Base-by-base conservation (phyloP, 2,888 invertebrate genomes). In the Abscondita cerata region DNA sequence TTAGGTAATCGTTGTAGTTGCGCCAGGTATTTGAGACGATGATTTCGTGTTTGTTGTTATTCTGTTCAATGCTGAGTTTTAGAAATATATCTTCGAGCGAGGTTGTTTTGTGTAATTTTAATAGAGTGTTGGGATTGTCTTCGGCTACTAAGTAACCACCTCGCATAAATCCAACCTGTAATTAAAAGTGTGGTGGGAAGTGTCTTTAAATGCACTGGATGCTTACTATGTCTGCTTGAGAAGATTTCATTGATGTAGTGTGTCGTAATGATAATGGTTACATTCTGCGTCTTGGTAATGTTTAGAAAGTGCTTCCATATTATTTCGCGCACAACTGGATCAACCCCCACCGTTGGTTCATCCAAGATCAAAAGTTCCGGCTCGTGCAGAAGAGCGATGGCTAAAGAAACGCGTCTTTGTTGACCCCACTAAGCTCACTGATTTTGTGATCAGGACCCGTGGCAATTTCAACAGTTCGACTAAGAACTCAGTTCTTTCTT, bases 301-400 rank as follows among this genome's bases (percentile, higher is more conserved):
- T 91, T 87, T 33, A 93, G 90, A 61, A 93, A 81, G 79, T 93
- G 90, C 77, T 92, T 90, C 93, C 93, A 93, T 70, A 93, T 93
- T 72, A 88, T 90, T 78, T 93, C 91, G 64, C 94, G 83, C 9
- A 96, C 81, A 36, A 96, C 86, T 0, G 96, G 96, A 81, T 96
- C 96, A 1, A 96, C 92, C 33, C 96, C 96, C 15, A 95, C 96
- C 0, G 96, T 96, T 0, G 96, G 96, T 75, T 96, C 96, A 75
- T 96, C 96, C 59, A 96, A 82, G 73, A 96, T 96, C 62, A 96
- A 81, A 25, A 96, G 83, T 76, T 95, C 94, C 0, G 96, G 96
- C 65, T 93, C 91, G 68, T 96, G 94, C 40, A 96, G 83, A 33
- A 96, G 82, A 0, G 96, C 94, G 0, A 93, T 92, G 0, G 95